These are phyloP conservation scores for Oenanthe oenanthe DNA, from an alignment of 2,113 vertebrate genomes.

Conservation along the genomic window DNA sequence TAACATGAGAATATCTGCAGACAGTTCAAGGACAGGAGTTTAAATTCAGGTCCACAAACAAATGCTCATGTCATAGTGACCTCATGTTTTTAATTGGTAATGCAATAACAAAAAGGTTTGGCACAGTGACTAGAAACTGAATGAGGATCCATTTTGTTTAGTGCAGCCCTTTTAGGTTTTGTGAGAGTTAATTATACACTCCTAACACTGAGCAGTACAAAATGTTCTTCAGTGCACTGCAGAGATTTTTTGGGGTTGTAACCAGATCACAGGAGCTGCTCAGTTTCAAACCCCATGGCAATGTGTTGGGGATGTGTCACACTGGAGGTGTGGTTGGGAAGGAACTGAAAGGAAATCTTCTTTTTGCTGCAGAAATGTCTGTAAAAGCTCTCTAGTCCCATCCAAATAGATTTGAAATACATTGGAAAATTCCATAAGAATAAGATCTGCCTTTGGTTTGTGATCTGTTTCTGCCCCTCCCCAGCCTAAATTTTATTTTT, in stretches of 20 bases:
- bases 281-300: neutral
- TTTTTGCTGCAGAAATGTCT: neutral
- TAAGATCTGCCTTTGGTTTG: neutral
- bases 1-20: neutral
- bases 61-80: neutral
- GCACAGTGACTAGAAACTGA: neutral
- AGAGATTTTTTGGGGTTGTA: neutral
- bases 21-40: neutral
- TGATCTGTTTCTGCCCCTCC: neutral
- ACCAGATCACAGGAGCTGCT: neutral
- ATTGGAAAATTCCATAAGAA: neutral
- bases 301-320: neutral
- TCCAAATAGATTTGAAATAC: neutral
- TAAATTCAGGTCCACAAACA: neutral
- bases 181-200: neutral
- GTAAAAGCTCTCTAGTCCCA: neutral
- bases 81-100: neutral
- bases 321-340: neutral
- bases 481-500: neutral
- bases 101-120: neutral
- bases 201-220: neutral
- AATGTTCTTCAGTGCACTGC: neutral
- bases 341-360: neutral
- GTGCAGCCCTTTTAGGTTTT: neutral
- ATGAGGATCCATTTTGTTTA: neutral